phyloP scores from a whole-genome alignment of 2,113 vertebrate species.

The Taxidea taxus region DNA sequence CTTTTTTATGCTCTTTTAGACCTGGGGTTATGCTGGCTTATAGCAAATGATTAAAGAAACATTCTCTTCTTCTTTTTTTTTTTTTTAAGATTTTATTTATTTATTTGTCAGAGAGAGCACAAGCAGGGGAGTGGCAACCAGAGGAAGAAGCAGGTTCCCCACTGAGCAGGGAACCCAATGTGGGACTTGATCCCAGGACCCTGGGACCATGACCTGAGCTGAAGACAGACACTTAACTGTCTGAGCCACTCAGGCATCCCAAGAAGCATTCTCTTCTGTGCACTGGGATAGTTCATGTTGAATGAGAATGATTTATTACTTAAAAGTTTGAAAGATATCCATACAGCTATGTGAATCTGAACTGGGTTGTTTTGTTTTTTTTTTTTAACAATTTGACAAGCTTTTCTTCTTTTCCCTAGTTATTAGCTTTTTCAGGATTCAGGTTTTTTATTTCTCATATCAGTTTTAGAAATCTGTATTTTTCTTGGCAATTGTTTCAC shows the following conservation, averaged over 20 bases:
- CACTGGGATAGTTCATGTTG: not conserved
- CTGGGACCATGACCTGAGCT: no score
- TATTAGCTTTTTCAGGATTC: not conserved
- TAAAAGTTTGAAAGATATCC: not conserved
- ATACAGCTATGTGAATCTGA: not conserved
- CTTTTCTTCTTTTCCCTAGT: not conserved
- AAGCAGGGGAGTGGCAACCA: no score
- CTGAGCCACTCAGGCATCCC: no score
- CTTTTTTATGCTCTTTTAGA: not conserved
- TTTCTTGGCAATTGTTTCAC: not conserved
- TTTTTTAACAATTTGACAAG: not conserved
- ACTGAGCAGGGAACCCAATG: no score
- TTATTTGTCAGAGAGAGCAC: no score
- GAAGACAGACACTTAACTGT: no score
- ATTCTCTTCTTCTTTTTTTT: not conserved
- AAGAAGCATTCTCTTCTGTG: not conserved
- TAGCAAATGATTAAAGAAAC: not conserved
- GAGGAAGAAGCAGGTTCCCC: no score
- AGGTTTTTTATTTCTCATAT: not conserved
- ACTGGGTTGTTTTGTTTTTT: not conserved
- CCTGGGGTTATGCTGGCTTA: not conserved
- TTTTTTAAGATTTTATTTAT: no score
- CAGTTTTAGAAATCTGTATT: not conserved
- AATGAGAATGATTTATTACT: not conserved
- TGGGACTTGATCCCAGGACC: no score